Evolutionary conservation across 2,797 vertebrate species (phyloP), one percentile per base, ranked within the genome.

Genomic region (Apogon hyalosoma): DNA sequence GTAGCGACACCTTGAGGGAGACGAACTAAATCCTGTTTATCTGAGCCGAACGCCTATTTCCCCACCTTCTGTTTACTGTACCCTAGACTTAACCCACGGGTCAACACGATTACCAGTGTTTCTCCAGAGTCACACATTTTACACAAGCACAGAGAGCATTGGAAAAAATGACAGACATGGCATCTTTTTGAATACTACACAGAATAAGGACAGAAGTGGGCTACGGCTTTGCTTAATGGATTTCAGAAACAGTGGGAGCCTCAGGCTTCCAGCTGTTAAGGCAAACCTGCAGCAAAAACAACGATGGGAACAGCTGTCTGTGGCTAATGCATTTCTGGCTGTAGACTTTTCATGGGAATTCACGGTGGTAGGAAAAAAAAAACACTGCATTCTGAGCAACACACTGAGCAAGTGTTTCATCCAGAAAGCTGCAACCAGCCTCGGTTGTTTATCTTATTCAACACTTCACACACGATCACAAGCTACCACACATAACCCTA

Each of bases 201-300:
- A 43, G 65, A 66, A 74, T 14, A 48, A 49, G 57, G 12, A 52
- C 70, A 33, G 43, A 64, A 81, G 73, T 60, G 31, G 38, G 45
- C 41, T n/a, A 38, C 58, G 52, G 61, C 38, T 62, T 75, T 62
- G 69, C 77, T 74, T 70, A 66, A 78, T 76, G 43, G 67, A 33
- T 77, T 81, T 61, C 54, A 53, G 36, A 82, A 72, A 56, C 82
- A 82, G 77, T 61, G 21, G 60, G 75, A 77, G 66, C 11, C 45
- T 63, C 48, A 67, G 60, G 79, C 53, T 73, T 78, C 69, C 46
- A 63, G 64, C 76, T 80, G 78, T 41, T 59, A 80, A 79, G 46
- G 41, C 55, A 76, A 77, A 63, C 70, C 64, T 73, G 53, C 58
- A 82, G 67, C 39, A 67, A 77, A 68, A 76, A 56, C 69, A 67